Evolutionary conservation across 1,140 invertebrate genomes (phyloP), one percentile per base, ranked within the genome.

Genomic region (Drosophila grimshawi): DNA sequence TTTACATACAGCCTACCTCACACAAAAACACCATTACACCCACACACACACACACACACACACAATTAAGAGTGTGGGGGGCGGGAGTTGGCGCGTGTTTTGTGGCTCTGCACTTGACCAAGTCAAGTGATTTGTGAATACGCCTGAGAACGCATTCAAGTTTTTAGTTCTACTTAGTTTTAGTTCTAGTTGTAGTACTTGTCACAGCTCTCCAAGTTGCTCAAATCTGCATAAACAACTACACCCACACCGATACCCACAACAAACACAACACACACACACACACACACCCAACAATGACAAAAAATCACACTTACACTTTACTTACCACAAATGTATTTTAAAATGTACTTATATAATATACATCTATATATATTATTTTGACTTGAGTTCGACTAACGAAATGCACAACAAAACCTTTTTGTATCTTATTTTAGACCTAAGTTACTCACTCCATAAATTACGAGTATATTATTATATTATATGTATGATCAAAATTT

Each of bases 191-290:
- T 60, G 69, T 67, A 65, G 69, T 72, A 72, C 63, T 67, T 41
- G 70, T 73, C 73, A 81, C 78, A 51, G 45, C 65, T 78, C 81
- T 88, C 83, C 83, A 88, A 83, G 83, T 88, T 88, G 83, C 83
- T 88, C 85, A 89, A 88, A 78, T 73, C 70, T 82, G 78, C 76
- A 76, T 68, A 64, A 51, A 78, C 60, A 67, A 62, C 67, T 70
- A 56, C 37, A 66, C 30, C 32, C 8, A 53, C 32, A 66, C 56
- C 55, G 1, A 19, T 19, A 78, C 60, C 64, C 65, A 70, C 75
- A 46, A 56, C 37, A 66, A 29, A 39, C 8, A 53, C 32, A 59
- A 19, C 55, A 78, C 60, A 67, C 65, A 70, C 75, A 56, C 37
- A 66, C 30, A 39, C 8, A 53, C 32, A 66, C 56, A 52, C 1